Conservation (phyloP, 2,113 vertebrate species). For the Paratilapia polleni region DNA sequence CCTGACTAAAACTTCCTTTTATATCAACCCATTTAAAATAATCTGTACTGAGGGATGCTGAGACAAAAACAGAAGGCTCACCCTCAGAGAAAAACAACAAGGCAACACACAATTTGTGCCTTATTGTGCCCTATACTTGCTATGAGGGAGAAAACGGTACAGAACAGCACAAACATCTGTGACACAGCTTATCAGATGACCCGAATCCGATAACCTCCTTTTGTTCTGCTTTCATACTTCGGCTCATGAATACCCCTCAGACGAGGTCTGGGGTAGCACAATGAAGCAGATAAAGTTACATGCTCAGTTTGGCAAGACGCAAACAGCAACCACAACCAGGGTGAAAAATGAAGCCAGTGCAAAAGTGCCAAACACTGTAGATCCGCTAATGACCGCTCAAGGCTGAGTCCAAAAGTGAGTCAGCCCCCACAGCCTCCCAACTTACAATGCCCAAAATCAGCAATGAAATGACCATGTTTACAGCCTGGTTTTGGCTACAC, state of each 20-base stretch:
- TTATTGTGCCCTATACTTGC: not conserved
- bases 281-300: conserved; percentile 23
- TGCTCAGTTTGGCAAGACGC: not conserved
- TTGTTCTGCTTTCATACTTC: conserved; percentile 9
- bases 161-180: not conserved
- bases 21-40: not conserved
- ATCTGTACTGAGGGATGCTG: not conserved
- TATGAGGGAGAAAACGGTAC: not conserved
- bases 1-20: not conserved
- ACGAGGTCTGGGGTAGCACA: not conserved
- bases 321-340: not conserved
- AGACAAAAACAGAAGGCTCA: not conserved
- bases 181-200: conserved; percentile 33
- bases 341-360: no score
- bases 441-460: not conserved
- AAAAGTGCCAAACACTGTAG: no score
- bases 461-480: not conserved
- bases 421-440: no score
- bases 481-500: not conserved
- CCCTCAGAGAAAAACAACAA: conserved; percentile 5
- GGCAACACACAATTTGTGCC: not conserved
- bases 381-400: accelerated
- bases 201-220: conserved; percentile 33
- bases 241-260: not conserved
- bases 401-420: not conserved